A percentile compares a stretch with the other conserved stretches of the same genome.
Evolutionary conservation across 2,797 vertebrate species (phyloP).

Genomic region (Galaxias olidus): DNA sequence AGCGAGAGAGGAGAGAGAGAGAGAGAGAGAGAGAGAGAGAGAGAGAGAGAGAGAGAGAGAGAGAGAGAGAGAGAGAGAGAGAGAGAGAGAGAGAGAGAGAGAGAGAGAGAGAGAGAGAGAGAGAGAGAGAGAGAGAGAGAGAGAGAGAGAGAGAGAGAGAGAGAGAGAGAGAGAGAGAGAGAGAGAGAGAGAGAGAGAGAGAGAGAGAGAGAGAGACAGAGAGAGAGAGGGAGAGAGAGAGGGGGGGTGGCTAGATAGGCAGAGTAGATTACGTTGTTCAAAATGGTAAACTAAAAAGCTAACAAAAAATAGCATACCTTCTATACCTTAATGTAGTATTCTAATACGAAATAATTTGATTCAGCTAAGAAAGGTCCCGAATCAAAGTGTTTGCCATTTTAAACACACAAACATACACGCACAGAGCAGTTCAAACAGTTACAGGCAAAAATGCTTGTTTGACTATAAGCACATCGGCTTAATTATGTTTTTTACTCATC

Average conservation of each 20-base stretch:
- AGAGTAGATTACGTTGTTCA: neutral
- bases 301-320: constrained; percentile 32
- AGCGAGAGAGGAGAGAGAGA: constrained; percentile 3
- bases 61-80: constrained; percentile 12
- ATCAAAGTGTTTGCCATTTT: no score
- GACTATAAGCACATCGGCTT: no score
- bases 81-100: constrained; percentile 31
- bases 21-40: constrained; percentile 32
- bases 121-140: constrained; percentile 25
- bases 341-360: no score
- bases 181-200: constrained; percentile 31
- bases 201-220: constrained; percentile 26
- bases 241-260: constrained; percentile 1
- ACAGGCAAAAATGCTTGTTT: no score
- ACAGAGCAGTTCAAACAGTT: no score
- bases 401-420: no score
- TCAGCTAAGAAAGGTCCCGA: no score
- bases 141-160: constrained; percentile 20
- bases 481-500: no score
- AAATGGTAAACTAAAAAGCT: neutral
- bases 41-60: constrained; percentile 23
- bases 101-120: constrained; percentile 26
- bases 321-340: no score
- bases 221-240: constrained; percentile 25
- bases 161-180: constrained; percentile 12